Evolutionary conservation across 2,797 vertebrate species (phyloP), one percentile per base, ranked within the genome.

Genomic region (Pterois miles): DNA sequence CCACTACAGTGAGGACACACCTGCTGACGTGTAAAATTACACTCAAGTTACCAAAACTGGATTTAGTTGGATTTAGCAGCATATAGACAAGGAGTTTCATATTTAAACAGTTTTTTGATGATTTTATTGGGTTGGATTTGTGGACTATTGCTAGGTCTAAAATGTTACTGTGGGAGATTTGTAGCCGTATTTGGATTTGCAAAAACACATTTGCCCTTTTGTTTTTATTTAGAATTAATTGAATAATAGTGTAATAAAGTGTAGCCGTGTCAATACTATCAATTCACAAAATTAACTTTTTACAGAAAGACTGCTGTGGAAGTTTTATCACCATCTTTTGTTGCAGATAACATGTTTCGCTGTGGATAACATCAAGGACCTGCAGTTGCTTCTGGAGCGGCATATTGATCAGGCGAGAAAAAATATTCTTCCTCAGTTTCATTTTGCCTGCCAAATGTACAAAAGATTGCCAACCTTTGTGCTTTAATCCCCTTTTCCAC

Each of bases 351-450:
- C 81, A 8, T 88, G 78, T 60, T 84, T 93, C 58, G 89, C 82
- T n/a, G 86, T 94, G 81, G 87, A 94, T 23, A 93, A 82, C 76
- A 27, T 93, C 12, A 86, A 85, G 38, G 94, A 95, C 27, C 88
- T 96, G 38, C 85, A 90, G 75, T 23, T 80, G 23, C 59, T 95
- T 82, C 73, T 96, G 54, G 92, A 94, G 63, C 91, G 93, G 78
- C 88, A 96, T 63, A 85, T 95, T 62, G 88, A 94, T 38, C 94
- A 96, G 92, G 95, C 92, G 34, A 81, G 82, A 70, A 20, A 71
- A 6, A 18, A 1, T 20, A 5, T 63, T 8, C 3, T 70, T 54
- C 34, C 43, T 52, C 12, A 10, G 3, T 71, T 40, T 56, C 0
- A 29, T 48, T 66, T 71, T 53, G 4, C 5, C 8, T 59, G 6